These are phyloP conservation scores for Strigamia transsilvanica DNA, from an alignment of 2,888 invertebrate species.

Conservation along the genomic window DNA sequence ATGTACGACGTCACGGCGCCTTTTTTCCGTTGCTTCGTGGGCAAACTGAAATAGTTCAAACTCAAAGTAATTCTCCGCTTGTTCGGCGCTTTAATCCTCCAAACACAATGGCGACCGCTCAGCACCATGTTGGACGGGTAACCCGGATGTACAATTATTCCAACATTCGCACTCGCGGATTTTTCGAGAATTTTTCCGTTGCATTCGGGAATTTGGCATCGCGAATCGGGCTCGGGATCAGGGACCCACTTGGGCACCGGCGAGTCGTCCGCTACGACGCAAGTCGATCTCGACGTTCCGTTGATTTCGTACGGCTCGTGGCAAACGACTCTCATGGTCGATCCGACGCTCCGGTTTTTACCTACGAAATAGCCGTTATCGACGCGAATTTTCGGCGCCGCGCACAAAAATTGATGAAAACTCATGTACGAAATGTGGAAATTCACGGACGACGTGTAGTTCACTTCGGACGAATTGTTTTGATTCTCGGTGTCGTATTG, in stretches of 20 bases:
- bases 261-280: conserved; percentile 30
- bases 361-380: conserved; percentile 32
- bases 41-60: conserved; percentile 28
- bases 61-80: not conserved
- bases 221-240: not conserved
- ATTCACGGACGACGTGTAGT: not conserved
- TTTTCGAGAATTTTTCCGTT: conserved; percentile 4
- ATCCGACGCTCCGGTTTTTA: conserved; percentile 33
- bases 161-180: conserved; percentile 16
- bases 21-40: not conserved
- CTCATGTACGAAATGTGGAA: conserved; percentile 51
- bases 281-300: conserved; percentile 18
- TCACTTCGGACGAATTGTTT: not conserved
- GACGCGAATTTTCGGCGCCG: not conserved
- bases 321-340: conserved; percentile 41
- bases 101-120: conserved; percentile 34
- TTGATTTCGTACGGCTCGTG: conserved; percentile 51
- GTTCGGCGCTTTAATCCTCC: not conserved
- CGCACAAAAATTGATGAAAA: conserved; percentile 51
- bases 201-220: conserved; percentile 39
- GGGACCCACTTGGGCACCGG: conserved; percentile 50
- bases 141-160: conserved; percentile 51
- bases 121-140: conserved; percentile 46
- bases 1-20: conserved; percentile 6
- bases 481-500: not conserved